Conservation (phyloP, 1,140 invertebrate species). For the Drosophila sucinea region DNA sequence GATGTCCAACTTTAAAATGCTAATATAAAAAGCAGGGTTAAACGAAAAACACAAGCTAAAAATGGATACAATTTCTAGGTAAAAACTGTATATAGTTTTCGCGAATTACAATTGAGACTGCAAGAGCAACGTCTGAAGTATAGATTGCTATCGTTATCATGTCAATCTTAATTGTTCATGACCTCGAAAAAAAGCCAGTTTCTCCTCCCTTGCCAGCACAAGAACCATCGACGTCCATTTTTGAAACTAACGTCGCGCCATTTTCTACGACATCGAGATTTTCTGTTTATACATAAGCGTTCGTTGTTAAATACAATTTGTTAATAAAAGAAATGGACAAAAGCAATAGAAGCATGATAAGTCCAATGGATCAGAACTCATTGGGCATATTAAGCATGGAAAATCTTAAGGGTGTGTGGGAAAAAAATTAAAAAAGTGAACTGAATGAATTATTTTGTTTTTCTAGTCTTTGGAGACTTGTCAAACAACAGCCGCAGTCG, state of each 20-base stretch:
- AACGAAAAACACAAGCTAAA: not conserved
- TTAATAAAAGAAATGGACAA: conserved; percentile 51
- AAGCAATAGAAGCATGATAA: conserved; percentile 33
- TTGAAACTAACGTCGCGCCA: conserved; percentile 59
- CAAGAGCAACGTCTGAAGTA: too few relatives aligned
- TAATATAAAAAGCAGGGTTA: not conserved
- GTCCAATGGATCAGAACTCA: conserved; percentile 61
- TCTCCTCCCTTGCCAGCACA: conserved; percentile 16
- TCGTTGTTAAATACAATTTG: conserved; percentile 15
- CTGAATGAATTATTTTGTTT: not conserved
- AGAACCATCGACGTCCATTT: conserved; percentile 51
- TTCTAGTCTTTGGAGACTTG: conserved; percentile 68
- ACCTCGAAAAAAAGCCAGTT: not conserved
- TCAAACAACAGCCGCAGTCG: conserved; percentile 54
- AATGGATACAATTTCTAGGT: too few relatives aligned
- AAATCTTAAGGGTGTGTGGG: conserved; percentile 59
- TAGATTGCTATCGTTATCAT: too few relatives aligned
- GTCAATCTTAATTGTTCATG: too few relatives aligned
- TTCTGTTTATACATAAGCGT: conserved; percentile 11
- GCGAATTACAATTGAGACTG: too few relatives aligned
- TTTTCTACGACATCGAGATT: conserved; percentile 43
- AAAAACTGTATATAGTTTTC: too few relatives aligned
- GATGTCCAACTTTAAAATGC: too few relatives aligned
- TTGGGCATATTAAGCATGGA: conserved; percentile 77
- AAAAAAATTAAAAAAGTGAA: not conserved